phyloP scores from a whole-genome alignment of 2,888 invertebrate species.

The Drosophila anomelani region DNA sequence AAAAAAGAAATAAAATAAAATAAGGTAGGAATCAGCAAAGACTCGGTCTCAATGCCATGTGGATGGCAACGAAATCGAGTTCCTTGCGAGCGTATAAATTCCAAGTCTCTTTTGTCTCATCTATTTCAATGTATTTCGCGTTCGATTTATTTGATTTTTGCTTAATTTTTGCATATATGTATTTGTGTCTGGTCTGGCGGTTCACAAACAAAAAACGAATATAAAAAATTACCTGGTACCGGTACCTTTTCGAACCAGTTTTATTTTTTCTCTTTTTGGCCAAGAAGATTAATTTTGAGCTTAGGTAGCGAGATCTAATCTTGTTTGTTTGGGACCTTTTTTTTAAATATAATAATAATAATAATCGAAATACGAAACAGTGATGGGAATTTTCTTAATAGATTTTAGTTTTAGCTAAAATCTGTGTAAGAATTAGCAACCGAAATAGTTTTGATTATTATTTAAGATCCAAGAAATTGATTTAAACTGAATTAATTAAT shows the following conservation, averaged over 20 bases:
- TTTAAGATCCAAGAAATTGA: not conserved
- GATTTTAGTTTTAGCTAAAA: not conserved
- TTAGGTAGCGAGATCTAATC: slow-evolving; percentile 9
- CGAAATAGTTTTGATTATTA: not conserved
- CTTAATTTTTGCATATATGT: slow-evolving; percentile 31
- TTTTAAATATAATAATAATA: not conserved
- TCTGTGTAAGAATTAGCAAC: not conserved
- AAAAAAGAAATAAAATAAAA: slow-evolving; percentile 18
- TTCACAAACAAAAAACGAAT: slow-evolving; percentile 9
- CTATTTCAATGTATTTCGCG: slow-evolving; percentile 40
- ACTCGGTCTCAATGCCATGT: slow-evolving; percentile 27
- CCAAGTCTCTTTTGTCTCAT: slow-evolving; percentile 50
- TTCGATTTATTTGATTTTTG: slow-evolving; percentile 32
- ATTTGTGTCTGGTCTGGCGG: slow-evolving; percentile 30
- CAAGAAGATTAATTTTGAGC: slow-evolving; percentile 22
- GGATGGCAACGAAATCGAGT: slow-evolving; percentile 42
- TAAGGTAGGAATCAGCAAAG: slow-evolving; percentile 7
- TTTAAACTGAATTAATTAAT: too few species aligned
- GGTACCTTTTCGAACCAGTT: slow-evolving; percentile 31
- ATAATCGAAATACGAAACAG: not conserved
- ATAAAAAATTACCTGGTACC: slow-evolving; percentile 10
- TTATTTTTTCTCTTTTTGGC: not conserved
- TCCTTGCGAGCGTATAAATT: slow-evolving; percentile 23
- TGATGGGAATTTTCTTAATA: not conserved
- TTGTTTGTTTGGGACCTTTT: slow-evolving; percentile 9